phyloP scores from a whole-genome alignment of 30 jellyfish, hydroid and myxozoan genomes.

The Aurelia sp. region DNA sequence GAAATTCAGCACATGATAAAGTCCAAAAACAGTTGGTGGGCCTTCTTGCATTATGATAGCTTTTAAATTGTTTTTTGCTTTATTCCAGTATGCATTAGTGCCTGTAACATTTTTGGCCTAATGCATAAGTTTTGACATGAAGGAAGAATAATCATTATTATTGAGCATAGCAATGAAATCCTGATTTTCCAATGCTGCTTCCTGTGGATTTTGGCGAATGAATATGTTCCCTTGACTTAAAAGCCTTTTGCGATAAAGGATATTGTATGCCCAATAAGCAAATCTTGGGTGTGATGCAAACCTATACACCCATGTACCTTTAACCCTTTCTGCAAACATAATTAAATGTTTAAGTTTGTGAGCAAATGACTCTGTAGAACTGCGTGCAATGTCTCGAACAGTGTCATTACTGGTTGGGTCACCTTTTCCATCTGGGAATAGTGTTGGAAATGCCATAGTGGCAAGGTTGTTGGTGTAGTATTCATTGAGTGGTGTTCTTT shows the following conservation, averaged over 20 bases:
- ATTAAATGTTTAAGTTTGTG: neutral
- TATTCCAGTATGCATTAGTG: constrained; percentile 29
- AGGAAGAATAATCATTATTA: neutral
- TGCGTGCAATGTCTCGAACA: constrained; percentile 19
- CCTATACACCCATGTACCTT: neutral
- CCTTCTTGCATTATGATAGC: constrained; percentile 29
- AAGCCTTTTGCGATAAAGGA: neutral
- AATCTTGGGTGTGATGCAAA: constrained; percentile 18
- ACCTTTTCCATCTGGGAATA: constrained; percentile 33
- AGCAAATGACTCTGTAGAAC: constrained; percentile 5
- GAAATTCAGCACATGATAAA: constrained; percentile 14
- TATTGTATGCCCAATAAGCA: neutral
- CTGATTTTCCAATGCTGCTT: neutral
- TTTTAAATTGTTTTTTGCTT: constrained; percentile 10
- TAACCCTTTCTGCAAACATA: neutral
- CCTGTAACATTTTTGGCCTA: constrained; percentile 23
- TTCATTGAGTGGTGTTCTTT: constrained; percentile 7
- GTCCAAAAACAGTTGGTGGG: constrained; percentile 20
- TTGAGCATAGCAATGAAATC: constrained; percentile 19
- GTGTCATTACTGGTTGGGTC: constrained; percentile 19
- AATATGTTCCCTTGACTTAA: neutral
- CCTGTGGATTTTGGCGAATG: constrained; percentile 13
- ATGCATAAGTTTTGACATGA: constrained; percentile 7
- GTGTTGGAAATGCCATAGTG: constrained; percentile 60
- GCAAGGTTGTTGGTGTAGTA: constrained; percentile 22